Percentiles rank a stretch among this genome's conserved stretches.
These are phyloP conservation scores for Meiosimyza platycephala DNA, from an alignment of 2,888 invertebrate species.

Conservation along the genomic window DNA sequence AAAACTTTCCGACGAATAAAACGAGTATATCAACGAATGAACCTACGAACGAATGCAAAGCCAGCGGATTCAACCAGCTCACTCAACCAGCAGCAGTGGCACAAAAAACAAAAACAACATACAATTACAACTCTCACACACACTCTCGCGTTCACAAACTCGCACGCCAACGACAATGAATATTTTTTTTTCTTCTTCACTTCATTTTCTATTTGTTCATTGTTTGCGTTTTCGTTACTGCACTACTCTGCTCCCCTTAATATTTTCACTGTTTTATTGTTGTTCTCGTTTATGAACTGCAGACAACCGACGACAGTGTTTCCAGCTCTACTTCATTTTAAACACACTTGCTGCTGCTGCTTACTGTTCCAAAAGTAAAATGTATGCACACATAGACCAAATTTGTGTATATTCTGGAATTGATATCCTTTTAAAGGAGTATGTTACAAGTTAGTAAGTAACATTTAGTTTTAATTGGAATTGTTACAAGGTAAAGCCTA, in stretches of 20 bases:
- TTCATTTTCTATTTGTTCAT: conserved; percentile 29
- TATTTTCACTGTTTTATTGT: conserved; percentile 17
- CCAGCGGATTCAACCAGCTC: conserved; percentile 25
- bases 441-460: too few relatives aligned
- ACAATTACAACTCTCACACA: conserved; percentile 22
- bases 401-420: neutral
- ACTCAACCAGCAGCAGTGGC: conserved; percentile 21
- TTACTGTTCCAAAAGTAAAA: too few relatives aligned
- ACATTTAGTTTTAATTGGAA: too few relatives aligned
- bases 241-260: conserved; percentile 23
- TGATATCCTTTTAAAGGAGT: too few relatives aligned
- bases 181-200: conserved; percentile 34
- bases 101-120: conserved; percentile 12
- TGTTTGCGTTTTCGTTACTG: conserved; percentile 2
- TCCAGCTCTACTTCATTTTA: too few relatives aligned
- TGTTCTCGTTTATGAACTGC: conserved; percentile 5
- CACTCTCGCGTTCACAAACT: conserved; percentile 41
- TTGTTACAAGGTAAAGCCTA: too few relatives aligned
- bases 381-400: too few relatives aligned
- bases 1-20: neutral
- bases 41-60: conserved; percentile 33
- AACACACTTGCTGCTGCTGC: too few relatives aligned
- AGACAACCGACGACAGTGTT: neutral
- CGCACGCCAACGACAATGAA: conserved; percentile 41
- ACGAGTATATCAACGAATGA: conserved; percentile 3